Conservation (phyloP, 2,113 vertebrate species). For the cattle (Bos taurus) region DNA sequence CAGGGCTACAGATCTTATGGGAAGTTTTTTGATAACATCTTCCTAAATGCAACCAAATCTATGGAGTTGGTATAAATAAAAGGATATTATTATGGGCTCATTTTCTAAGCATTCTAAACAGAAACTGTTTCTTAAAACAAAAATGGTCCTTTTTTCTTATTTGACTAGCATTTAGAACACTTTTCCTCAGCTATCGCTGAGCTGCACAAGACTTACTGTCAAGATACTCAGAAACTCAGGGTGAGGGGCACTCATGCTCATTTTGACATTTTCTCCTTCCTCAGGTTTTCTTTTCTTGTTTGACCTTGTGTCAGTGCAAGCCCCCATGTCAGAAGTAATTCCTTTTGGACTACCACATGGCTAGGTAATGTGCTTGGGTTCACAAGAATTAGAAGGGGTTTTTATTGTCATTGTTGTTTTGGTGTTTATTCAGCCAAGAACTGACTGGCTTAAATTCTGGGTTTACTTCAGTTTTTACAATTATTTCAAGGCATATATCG, state of each 20-base stretch:
- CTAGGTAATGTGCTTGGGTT: neutral
- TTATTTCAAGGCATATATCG: neutral
- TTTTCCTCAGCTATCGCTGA: neutral
- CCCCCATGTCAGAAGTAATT: neutral
- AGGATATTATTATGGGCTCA: neutral
- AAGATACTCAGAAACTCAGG: neutral
- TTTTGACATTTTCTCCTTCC: neutral
- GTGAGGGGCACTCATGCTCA: neutral
- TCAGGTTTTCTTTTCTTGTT: neutral
- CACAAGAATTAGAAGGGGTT: neutral
- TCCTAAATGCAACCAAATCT: constrained; percentile 4
- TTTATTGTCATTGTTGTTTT: neutral
- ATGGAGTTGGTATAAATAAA: neutral
- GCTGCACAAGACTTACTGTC: neutral
- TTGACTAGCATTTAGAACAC: neutral
- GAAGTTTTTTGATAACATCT: neutral
- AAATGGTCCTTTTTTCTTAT: neutral
- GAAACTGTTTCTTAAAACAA: constrained; percentile 23
- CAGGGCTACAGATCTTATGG: neutral
- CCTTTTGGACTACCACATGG: neutral
- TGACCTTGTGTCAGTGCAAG: neutral
- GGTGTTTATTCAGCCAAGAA: neutral
- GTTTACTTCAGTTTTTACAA: neutral
- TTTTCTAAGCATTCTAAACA: constrained; percentile 22
- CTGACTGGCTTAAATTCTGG: neutral